Base-by-base conservation (phyloP, 2,797 vertebrate genomes). In the Microhierax caerulescens region DNA sequence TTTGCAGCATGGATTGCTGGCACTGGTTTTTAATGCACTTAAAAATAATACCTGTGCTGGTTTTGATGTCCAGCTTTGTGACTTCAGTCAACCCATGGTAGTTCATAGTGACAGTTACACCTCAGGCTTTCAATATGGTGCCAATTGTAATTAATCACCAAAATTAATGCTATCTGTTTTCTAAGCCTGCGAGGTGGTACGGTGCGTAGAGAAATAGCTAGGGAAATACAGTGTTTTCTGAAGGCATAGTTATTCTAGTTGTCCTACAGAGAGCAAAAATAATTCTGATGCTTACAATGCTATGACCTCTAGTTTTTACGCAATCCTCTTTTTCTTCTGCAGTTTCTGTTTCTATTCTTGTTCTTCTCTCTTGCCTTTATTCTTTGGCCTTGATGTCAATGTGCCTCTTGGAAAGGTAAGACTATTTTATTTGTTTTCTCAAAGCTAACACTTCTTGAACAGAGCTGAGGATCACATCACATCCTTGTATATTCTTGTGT, bases 341-440 rank as follows among this genome's bases (percentile, higher is more conserved):
- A 99, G 99, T 99, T 99, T 98, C 98, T 99, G 82, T 99, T 99
- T 99, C 99, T 99, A 80, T 99, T 99, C 99, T 98, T 99, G 98
- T 99, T 99, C 98, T 99, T 99, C 98, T 99, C 99, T 99, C 99
- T 99, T 98, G 99, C 99, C 98, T 99, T 99, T 98, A 99, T 99
- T 99, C 99, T 99, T 98, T 99, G 99, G 99, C 99, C 99, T 99
- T 99, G 99, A 99, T 99, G 99, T 99, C 98, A 99, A 95, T 98
- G 98, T 98, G 98, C 98, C 98, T 98, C 98, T 98, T 98, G 97
- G 98, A 94, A 97, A 99, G 99, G 99, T 99, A 99, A 98, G 98
- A 94, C 70, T 86, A 79, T 67, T 93, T 92, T 67, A 76, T 96
- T 98, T 96, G 89, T 96, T 90, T 93, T 76, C 65, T 90, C 45